Conservation (phyloP, 2,797 vertebrate species). For the Gadopsis bispinosus region DNA sequence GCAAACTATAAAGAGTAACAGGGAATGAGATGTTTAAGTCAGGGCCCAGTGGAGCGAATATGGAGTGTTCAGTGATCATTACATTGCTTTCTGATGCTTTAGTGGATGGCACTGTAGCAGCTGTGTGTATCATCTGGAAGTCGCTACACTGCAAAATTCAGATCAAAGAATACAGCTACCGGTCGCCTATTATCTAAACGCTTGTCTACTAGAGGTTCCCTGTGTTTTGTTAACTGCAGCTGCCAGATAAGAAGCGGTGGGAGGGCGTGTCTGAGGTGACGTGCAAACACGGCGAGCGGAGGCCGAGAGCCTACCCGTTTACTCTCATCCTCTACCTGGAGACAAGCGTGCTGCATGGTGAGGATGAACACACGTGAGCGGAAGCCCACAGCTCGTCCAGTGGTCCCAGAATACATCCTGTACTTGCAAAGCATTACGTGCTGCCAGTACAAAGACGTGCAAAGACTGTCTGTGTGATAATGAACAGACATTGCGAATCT, state of each 20-base stretch:
- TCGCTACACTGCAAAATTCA: not conserved
- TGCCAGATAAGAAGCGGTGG: slow-evolving; percentile 88
- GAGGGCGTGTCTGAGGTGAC: slow-evolving; percentile 78
- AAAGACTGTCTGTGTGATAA: not conserved
- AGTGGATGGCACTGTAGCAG: not conserved
- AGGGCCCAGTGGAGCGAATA: too few species aligned
- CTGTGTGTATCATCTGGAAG: not conserved
- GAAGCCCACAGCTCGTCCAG: not conserved
- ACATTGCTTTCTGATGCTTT: not conserved
- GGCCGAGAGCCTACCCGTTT: slow-evolving; percentile 83
- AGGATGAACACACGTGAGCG: not conserved
- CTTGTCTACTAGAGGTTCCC: not conserved
- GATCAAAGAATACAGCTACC: not conserved
- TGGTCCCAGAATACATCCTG: not conserved
- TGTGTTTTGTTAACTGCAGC: slow-evolving; percentile 45
- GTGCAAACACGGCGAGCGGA: slow-evolving; percentile 70
- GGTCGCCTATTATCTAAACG: not conserved
- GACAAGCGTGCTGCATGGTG: slow-evolving; percentile 52
- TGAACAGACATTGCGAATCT: not conserved
- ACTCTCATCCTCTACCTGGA: slow-evolving; percentile 87
- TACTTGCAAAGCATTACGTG: not conserved
- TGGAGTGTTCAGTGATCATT: not conserved
- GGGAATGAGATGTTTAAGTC: too few species aligned
- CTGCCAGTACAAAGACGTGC: not conserved
- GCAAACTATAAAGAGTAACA: not conserved